Conservation (phyloP, 2,113 vertebrate species). For the Tympanuchus pallidicinctus region DNA sequence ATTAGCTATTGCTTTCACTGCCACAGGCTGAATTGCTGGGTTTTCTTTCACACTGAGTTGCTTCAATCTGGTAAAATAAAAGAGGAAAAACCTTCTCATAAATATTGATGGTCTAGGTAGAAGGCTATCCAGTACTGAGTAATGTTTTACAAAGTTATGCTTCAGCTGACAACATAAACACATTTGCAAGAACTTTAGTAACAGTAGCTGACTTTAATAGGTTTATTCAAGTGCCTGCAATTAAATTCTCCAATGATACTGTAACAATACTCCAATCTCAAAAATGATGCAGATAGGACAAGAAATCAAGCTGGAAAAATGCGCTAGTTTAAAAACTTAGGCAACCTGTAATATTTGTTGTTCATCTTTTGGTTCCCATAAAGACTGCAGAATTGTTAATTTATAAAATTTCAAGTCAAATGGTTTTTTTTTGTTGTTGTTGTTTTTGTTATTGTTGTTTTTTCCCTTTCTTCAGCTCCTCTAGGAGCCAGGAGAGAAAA, state of each 20-base stretch:
- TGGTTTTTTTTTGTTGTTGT: neutral
- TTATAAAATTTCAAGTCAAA: neutral
- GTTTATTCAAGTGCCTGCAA: neutral
- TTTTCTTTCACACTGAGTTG: neutral
- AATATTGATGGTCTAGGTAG: neutral
- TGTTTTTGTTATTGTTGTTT: neutral
- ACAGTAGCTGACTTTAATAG: neutral
- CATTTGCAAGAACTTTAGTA: neutral
- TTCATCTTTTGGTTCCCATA: neutral
- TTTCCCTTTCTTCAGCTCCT: neutral
- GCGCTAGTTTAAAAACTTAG: neutral
- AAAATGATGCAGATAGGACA: neutral
- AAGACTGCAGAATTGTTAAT: neutral
- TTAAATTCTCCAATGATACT: neutral
- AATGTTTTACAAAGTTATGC: neutral
- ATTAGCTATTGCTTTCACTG: neutral
- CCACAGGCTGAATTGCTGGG: neutral
- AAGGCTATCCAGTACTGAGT: neutral
- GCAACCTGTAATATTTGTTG: neutral
- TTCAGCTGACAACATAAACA: neutral
- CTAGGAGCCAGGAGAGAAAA: neutral
- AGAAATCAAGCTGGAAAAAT: neutral
- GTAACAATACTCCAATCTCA: neutral
- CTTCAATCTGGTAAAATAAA: neutral
- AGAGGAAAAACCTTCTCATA: neutral